These are phyloP conservation scores for Uromys caudimaculatus DNA, from an alignment of 2,797 vertebrate species.

Conservation along the genomic window DNA sequence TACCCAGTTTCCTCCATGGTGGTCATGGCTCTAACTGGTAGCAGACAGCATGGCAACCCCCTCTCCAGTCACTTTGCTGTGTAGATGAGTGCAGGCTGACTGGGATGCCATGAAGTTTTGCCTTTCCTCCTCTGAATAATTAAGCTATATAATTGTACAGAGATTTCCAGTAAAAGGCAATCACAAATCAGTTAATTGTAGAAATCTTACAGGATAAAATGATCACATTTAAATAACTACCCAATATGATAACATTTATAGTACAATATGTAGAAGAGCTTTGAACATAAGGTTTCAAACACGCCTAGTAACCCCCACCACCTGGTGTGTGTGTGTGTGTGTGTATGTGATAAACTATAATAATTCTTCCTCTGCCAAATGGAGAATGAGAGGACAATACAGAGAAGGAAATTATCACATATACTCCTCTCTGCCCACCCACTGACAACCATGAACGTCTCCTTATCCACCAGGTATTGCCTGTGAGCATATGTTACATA, in stretches of 20 bases:
- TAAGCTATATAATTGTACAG: neutral
- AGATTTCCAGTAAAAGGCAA: constrained; percentile 14
- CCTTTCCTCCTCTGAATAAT: neutral
- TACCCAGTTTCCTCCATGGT: neutral
- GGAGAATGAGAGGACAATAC: neutral
- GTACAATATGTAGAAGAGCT: neutral
- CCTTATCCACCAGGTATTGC: neutral
- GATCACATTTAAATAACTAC: neutral
- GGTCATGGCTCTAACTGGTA: neutral
- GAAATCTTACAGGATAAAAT: neutral
- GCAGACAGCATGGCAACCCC: neutral
- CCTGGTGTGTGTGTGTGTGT: neutral
- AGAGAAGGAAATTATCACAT: neutral
- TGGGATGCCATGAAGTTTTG: neutral
- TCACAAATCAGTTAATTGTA: constrained; percentile 37
- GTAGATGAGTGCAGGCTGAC: neutral
- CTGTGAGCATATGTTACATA: neutral
- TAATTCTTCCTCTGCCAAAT: neutral
- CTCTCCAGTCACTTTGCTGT: neutral
- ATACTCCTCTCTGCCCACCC: neutral
- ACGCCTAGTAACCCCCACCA: neutral
- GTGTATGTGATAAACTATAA: neutral
- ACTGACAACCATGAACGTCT: neutral
- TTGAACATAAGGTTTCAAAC: neutral
- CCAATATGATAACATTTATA: neutral